Evolutionary conservation across 2,888 invertebrate genomes (phyloP), one percentile per base, ranked within the genome.

Genomic region (Agrypnus murinus): DNA sequence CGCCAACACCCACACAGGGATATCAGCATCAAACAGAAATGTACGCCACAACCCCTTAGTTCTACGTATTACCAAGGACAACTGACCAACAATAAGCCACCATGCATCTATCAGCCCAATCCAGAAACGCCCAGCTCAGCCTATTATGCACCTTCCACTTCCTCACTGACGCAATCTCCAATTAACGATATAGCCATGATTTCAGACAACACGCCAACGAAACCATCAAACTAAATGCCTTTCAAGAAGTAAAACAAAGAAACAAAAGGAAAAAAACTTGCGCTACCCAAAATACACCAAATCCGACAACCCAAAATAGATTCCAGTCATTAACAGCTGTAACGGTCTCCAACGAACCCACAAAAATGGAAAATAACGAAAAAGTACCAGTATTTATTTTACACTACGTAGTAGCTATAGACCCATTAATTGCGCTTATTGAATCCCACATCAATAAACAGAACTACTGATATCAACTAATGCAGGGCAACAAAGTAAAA

Each of bases 321-420:
- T 48, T 14, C 48, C 53, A 32, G 32, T 15, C 32, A n/a, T 32
- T 32, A 53, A 1, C 32, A 53, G 15, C 8, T 3, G 32, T 15
- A 53, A 53, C 4, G 6, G 32, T 12, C 12, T n/a, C 25, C 32
- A 53, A 32, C 34, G 19, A 5, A 53, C 5, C 53, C 31, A 53
- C 12, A n/a, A 53, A 53, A 7, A 53, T 32, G 7, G 36, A 7
- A 36, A 36, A 36, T 36, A 36, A 36, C 9, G 53, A 53, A 14
- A 53, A 53, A 53, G 31, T 53, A 14, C 32, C 53, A 15, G 53
- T 53, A 53, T 53, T 53, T 36, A 36, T 36, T n/a, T 53, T 53
- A 32, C 53, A 53, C 32, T 53, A 53, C 25, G 53, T 32, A 53
- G 12, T 14, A 53, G 53, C 36, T 10, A 36, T 36, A 3, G n/a